Percentiles rank a stretch among this genome's conserved stretches.
Conservation (phyloP, 2,797 vertebrate genomes). For the Aeoliscus strigatus region DNA sequence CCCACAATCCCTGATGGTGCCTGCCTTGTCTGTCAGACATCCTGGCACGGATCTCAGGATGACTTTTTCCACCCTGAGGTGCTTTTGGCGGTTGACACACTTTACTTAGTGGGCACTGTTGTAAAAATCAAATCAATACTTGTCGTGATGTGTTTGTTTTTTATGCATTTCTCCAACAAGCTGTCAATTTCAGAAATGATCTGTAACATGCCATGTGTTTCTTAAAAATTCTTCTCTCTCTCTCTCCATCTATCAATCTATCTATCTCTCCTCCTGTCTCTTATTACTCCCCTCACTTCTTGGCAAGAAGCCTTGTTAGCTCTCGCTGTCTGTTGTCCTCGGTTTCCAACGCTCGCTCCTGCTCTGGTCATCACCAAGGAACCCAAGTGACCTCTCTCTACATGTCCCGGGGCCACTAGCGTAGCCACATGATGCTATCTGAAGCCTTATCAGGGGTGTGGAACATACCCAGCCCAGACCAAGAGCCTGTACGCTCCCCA, state of each 20-base stretch:
- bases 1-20: conserved; percentile 38
- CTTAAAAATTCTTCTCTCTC: conserved; percentile 34
- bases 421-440: conserved; percentile 81
- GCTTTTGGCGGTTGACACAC: too few relatives aligned
- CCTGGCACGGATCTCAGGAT: conserved; percentile 29
- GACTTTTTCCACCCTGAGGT: conserved; percentile 10
- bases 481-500: conserved; percentile 52
- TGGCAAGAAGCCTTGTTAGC: conserved; percentile 26
- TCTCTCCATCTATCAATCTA: too few relatives aligned
- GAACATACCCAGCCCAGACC: conserved; percentile 48
- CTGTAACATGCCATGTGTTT: conserved; percentile 17
- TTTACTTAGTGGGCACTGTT: too few relatives aligned
- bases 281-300: conserved; percentile 43
- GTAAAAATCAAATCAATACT: too few relatives aligned
- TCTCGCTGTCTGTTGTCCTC: conserved; percentile 24
- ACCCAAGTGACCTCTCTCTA: conserved; percentile 34
- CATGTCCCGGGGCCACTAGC: conserved; percentile 59
- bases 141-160: too few relatives aligned
- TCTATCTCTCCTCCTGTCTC: conserved; percentile 37
- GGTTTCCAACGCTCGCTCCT: conserved; percentile 33
- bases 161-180: too few relatives aligned
- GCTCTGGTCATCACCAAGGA: conserved; percentile 31
- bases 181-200: too few relatives aligned
- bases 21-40: conserved; percentile 44
- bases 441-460: conserved; percentile 71